These are phyloP conservation scores for Abrostola triplasia DNA, from an alignment of 2,888 invertebrate species.

Conservation along the genomic window DNA sequence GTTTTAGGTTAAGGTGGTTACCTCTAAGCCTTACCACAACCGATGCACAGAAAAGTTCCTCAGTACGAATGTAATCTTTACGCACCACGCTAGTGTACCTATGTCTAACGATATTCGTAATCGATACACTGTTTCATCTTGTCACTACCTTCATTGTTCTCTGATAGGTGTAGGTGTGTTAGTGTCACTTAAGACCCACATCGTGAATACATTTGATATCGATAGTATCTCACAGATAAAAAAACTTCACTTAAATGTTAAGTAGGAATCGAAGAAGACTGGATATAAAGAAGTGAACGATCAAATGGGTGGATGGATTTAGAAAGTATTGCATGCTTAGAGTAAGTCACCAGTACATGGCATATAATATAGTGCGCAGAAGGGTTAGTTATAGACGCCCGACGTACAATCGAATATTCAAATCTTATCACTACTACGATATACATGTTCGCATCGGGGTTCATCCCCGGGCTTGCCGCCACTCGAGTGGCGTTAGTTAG, in stretches of 20 bases:
- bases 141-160: constrained; percentile 7
- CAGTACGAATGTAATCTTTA: background rate
- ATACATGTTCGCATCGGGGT: constrained; percentile 5
- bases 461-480: constrained; percentile 5
- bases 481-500: constrained; percentile 23
- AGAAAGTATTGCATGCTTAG: constrained; percentile 59
- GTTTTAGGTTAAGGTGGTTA: constrained; percentile 3
- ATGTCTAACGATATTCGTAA: constrained; percentile 9
- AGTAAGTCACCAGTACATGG: constrained; percentile 43
- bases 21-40: background rate
- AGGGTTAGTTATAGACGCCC: constrained; percentile 28
- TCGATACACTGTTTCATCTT: constrained; percentile 10
- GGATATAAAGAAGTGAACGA: constrained; percentile 64
- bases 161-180: constrained; percentile 12
- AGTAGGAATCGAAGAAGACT: constrained; percentile 75
- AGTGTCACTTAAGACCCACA: constrained; percentile 5
- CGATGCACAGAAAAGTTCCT: background rate
- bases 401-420: constrained; percentile 24
- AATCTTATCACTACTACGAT: constrained; percentile 8
- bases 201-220: constrained; percentile 11
- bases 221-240: constrained; percentile 21
- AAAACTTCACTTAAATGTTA: constrained; percentile 55
- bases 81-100: constrained; percentile 4
- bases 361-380: constrained; percentile 16
- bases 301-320: constrained; percentile 57